phyloP scores from a whole-genome alignment of 2,113 vertebrate genomes.

The Pundamilia nyererei region DNA sequence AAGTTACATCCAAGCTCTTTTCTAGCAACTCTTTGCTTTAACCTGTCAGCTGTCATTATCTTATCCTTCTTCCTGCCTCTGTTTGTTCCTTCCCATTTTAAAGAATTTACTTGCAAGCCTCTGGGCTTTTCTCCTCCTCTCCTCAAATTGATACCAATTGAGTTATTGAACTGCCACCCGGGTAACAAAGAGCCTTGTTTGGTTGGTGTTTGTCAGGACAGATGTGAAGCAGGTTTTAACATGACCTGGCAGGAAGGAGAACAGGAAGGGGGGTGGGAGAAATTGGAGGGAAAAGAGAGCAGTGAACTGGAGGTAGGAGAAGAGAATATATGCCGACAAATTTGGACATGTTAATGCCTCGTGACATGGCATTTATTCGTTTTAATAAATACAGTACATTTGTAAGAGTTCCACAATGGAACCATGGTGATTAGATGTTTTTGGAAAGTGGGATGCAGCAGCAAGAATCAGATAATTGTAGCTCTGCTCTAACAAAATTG shows the following conservation, averaged over 20 bases:
- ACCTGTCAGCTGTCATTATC: not conserved
- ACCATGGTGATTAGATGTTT: not conserved
- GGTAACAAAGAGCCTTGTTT: slow-evolving; percentile 29
- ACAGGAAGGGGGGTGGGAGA: not conserved
- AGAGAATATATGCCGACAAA: not conserved
- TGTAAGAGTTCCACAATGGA: not conserved
- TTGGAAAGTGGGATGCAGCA: not conserved
- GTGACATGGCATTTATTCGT: not conserved
- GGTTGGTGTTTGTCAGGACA: slow-evolving; percentile 35
- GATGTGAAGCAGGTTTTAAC: slow-evolving; percentile 57
- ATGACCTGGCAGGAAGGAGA: slow-evolving; percentile 12
- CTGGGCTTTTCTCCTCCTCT: not conserved
- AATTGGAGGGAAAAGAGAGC: not conserved
- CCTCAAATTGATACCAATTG: slow-evolving; percentile 43
- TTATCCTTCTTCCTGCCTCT: not conserved
- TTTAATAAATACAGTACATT: not conserved
- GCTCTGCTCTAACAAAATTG: not conserved
- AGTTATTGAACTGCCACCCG: slow-evolving; percentile 32
- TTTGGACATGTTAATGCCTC: not conserved
- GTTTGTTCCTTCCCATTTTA: not conserved
- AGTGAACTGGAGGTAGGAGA: not conserved
- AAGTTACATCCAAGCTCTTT: not conserved
- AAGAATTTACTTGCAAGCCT: slow-evolving; percentile 24
- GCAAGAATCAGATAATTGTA: not conserved
- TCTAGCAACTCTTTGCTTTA: not conserved